Evolutionary conservation across 2,888 invertebrate species (phyloP).

Genomic region (Herminia tarsipennalis): DNA sequence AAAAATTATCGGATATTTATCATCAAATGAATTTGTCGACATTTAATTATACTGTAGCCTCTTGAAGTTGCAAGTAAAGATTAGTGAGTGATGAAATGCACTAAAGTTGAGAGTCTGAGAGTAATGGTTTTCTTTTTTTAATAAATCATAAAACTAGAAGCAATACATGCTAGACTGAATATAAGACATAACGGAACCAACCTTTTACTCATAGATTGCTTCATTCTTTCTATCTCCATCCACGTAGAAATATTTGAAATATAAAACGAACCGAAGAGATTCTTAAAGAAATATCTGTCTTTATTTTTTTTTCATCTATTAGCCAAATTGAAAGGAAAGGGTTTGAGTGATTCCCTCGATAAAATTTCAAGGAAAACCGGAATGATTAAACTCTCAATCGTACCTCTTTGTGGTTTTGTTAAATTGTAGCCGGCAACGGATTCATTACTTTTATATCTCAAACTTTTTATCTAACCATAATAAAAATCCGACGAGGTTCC

Average conservation of each 20-base stretch:
- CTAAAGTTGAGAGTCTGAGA: neutral
- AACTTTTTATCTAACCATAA: conserved; percentile 12
- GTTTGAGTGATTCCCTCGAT: conserved; percentile 24
- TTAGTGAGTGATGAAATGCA: neutral
- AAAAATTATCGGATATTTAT: neutral
- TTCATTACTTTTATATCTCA: conserved; percentile 13
- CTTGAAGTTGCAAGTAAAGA: neutral
- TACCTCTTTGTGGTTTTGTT: conserved; percentile 28
- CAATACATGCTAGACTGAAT: neutral
- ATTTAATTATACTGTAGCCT: neutral
- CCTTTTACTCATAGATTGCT: conserved; percentile 1
- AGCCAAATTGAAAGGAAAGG: conserved; percentile 35
- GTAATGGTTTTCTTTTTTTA: no score
- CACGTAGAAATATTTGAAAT: conserved; percentile 13
- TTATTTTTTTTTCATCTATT: conserved; percentile 30
- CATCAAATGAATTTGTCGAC: neutral
- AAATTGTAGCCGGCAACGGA: conserved; percentile 20
- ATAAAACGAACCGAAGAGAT: conserved; percentile 14
- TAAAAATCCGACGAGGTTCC: conserved; percentile 2
- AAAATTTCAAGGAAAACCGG: conserved; percentile 23
- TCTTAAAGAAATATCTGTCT: conserved; percentile 21
- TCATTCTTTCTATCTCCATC: conserved; percentile 1
- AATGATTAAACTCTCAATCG: conserved; percentile 27
- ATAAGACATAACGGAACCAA: conserved; percentile 1
- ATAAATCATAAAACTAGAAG: neutral